These are phyloP conservation scores for Phyllopteryx taeniolatus DNA, from an alignment of 2,113 vertebrate species.

Conservation along the genomic window DNA sequence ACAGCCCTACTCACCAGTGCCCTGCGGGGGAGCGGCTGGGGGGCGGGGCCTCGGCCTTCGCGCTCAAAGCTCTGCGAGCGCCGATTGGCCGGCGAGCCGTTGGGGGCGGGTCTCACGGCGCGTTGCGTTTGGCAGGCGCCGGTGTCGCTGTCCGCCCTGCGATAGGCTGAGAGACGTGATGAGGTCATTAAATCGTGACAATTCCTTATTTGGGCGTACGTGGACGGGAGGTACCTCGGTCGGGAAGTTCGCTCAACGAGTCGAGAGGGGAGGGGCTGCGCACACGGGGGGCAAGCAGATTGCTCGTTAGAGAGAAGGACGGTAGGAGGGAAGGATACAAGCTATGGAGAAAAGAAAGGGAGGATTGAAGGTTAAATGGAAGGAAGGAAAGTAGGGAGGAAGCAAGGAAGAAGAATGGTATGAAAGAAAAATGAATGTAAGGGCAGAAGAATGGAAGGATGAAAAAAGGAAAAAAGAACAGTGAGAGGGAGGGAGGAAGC, in stretches of 20 bases:
- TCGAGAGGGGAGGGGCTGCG: slow-evolving; percentile 50
- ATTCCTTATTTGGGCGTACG: background rate
- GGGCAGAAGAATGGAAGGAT: too few species aligned
- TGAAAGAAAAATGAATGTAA: too few species aligned
- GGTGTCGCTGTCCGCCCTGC: slow-evolving; percentile 52
- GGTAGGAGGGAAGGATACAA: too few species aligned
- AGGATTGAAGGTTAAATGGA: too few species aligned
- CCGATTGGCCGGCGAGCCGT: slow-evolving; percentile 37
- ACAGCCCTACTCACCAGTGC: slow-evolving; percentile 49
- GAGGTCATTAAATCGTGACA: too few species aligned
- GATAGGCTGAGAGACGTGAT: slow-evolving; percentile 33
- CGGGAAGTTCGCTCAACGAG: slow-evolving; percentile 42
- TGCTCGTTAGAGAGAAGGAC: background rate
- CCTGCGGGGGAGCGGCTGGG: slow-evolving; percentile 58
- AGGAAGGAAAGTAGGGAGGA: too few species aligned
- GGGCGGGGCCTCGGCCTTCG: slow-evolving; percentile 41
- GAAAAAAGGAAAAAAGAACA: too few species aligned
- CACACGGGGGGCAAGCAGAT: background rate
- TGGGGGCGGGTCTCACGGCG: slow-evolving; percentile 28
- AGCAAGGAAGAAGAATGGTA: too few species aligned
- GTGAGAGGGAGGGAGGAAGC: too few species aligned
- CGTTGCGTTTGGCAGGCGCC: slow-evolving; percentile 33
- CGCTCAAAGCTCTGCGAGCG: slow-evolving; percentile 59
- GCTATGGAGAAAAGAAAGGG: too few species aligned
- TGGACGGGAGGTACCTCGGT: slow-evolving; percentile 44